Conservation (phyloP, 1,140 invertebrate species). For the Aplysia californica region DNA sequence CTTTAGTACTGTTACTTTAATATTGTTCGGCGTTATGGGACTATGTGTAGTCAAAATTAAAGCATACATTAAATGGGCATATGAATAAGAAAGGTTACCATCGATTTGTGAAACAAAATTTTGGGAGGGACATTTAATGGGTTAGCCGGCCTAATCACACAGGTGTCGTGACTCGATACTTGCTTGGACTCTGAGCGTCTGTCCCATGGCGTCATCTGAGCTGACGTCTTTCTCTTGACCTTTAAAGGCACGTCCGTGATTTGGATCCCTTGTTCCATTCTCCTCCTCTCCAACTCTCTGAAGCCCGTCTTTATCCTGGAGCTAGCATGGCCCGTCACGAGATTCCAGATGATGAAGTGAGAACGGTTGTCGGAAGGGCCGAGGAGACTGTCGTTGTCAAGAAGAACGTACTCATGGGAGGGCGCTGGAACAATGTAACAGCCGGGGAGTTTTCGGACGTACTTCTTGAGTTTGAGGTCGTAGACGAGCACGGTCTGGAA, state of each 20-base stretch:
- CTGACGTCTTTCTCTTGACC: constrained; percentile 26
- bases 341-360: constrained; percentile 64
- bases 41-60: too few species aligned
- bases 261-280: not conserved
- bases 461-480: constrained; percentile 56
- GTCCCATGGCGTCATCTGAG: constrained; percentile 62
- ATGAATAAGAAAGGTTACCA: too few species aligned
- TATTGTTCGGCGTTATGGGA: too few species aligned
- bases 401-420: constrained; percentile 59
- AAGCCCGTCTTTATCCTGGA: constrained; percentile 52
- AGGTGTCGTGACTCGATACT: too few species aligned
- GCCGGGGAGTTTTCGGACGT: constrained; percentile 51
- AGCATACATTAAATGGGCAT: too few species aligned
- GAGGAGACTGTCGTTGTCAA: constrained; percentile 59
- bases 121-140: too few species aligned
- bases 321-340: constrained; percentile 54
- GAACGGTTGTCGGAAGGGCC: constrained; percentile 59
- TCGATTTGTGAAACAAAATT: too few species aligned
- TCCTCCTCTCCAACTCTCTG: constrained; percentile 41
- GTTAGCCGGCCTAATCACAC: not conserved
- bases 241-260: not conserved
- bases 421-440: constrained; percentile 62
- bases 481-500: constrained; percentile 61
- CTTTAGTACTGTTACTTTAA: too few species aligned
- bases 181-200: constrained; percentile 44